Conservation (phyloP, 1,140 invertebrate genomes). For the Aphidius gifuensis region DNA sequence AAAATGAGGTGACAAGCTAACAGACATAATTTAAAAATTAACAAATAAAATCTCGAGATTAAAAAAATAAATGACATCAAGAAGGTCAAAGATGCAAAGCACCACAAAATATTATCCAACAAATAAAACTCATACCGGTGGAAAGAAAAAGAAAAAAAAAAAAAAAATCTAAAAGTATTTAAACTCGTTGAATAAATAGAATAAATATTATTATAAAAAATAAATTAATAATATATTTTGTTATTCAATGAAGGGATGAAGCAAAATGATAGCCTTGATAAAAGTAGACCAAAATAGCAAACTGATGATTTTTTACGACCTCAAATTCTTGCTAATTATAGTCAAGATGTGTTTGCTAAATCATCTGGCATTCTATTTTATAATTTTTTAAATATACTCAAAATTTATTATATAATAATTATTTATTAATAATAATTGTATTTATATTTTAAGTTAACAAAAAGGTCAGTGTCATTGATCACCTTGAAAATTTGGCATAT, state of each 20-base stretch:
- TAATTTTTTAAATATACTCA: background rate
- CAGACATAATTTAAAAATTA: no score
- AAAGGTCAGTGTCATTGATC: constrained; percentile 17
- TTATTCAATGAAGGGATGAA: constrained; percentile 18
- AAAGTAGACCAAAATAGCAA: constrained; percentile 32
- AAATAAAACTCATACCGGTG: no score
- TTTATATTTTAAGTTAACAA: background rate
- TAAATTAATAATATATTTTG: background rate
- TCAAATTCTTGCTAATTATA: constrained; percentile 37
- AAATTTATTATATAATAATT: background rate
- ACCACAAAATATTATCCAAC: no score
- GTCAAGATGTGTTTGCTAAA: constrained; percentile 30
- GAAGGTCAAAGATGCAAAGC: no score
- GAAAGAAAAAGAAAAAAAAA: no score
- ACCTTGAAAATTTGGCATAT: constrained; percentile 17
- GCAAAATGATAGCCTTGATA: constrained; percentile 15
- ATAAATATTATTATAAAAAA: constrained; percentile 1
- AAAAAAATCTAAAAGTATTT: background rate
- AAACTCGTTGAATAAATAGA: background rate
- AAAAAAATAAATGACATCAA: no score
- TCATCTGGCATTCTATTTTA: background rate
- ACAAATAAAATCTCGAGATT: no score
- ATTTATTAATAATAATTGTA: background rate
- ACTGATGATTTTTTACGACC: constrained; percentile 30
- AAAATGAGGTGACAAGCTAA: no score